Evolutionary conservation across 2,113 vertebrate species (phyloP).

Genomic region (Euleptes europaea): DNA sequence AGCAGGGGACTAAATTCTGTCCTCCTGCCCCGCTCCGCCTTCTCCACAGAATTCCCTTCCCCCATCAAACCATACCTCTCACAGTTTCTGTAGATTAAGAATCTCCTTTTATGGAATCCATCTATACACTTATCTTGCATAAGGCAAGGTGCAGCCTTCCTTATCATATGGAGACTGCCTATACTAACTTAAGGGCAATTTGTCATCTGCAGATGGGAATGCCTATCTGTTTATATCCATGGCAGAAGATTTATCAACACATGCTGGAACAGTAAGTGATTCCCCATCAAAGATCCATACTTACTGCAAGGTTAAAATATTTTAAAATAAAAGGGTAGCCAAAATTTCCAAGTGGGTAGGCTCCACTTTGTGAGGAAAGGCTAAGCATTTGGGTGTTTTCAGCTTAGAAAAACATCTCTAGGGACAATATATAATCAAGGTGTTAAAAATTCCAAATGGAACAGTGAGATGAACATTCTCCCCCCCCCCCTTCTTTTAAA

Average conservation of each 20-base stretch:
- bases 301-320: background rate
- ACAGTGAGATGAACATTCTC: background rate
- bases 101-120: background rate
- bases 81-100: background rate
- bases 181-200: background rate
- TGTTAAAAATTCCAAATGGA: background rate
- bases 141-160: background rate
- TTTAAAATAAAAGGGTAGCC: background rate
- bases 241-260: rapidly evolving
- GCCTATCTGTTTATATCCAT: background rate
- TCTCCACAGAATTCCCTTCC: background rate
- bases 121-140: rapidly evolving
- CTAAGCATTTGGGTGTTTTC: background rate
- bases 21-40: background rate
- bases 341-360: background rate
- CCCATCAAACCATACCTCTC: background rate
- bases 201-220: background rate
- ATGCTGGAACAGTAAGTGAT: background rate
- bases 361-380: background rate
- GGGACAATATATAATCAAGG: background rate
- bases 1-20: background rate
- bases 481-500: background rate
- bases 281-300: background rate
- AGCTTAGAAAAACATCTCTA: background rate
- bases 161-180: background rate